Evolutionary conservation across 2,797 vertebrate species (phyloP).

Genomic region (Alosa sapidissima): DNA sequence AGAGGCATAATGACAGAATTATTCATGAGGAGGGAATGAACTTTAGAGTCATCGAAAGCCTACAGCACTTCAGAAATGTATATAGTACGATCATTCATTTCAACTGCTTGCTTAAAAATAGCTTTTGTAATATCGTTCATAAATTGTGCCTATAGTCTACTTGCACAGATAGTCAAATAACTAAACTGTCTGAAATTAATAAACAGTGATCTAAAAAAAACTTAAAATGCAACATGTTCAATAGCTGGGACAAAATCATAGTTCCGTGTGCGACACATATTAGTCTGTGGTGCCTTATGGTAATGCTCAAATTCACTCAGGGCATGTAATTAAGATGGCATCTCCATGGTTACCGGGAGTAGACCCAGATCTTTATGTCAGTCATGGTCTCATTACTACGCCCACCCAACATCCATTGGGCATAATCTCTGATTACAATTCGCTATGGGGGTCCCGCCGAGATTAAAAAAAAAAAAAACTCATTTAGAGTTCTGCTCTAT

Average conservation of each 20-base stretch:
- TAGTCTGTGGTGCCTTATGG: neutral
- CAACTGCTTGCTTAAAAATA: neutral
- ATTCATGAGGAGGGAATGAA: neutral
- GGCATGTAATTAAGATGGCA: conserved; percentile 18
- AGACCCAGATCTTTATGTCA: conserved; percentile 13
- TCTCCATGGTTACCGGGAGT: conserved; percentile 6
- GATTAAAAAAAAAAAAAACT: conserved; percentile 34
- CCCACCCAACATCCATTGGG: neutral
- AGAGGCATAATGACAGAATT: neutral
- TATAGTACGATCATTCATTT: neutral
- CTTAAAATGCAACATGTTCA: neutral
- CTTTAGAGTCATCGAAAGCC: neutral
- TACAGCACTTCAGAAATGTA: neutral
- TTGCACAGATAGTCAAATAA: neutral
- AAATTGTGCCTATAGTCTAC: neutral
- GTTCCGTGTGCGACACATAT: neutral
- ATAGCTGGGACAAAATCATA: neutral
- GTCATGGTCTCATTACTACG: neutral
- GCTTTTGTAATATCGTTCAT: neutral
- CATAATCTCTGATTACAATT: conserved; percentile 41
- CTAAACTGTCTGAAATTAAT: neutral
- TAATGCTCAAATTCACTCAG: conserved; percentile 15
- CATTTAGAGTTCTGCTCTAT: neutral
- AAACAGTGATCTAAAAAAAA: neutral
- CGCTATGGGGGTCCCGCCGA: neutral